A percentile compares a stretch with the other conserved stretches of the same genome.
Conservation (phyloP, 1,140 invertebrate genomes). For the Lucilia cuprina region DNA sequence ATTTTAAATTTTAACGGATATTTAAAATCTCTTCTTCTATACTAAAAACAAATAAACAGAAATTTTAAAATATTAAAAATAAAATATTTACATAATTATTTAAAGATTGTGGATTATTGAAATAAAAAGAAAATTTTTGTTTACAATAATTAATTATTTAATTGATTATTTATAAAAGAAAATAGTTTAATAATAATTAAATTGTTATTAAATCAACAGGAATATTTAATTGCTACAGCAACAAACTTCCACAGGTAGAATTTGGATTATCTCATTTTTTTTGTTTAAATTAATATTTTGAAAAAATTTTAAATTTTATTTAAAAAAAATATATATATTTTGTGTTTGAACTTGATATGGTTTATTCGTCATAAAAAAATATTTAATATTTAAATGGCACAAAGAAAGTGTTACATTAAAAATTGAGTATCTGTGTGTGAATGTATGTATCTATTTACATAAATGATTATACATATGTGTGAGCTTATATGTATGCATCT, state of each 20-base stretch:
- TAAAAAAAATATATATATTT: neutral
- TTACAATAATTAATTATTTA: neutral
- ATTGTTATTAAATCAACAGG: neutral
- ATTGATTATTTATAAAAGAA: neutral
- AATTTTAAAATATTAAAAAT: neutral
- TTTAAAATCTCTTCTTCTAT: neutral
- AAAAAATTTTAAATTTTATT: neutral
- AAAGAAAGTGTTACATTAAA: slow-evolving; percentile 23
- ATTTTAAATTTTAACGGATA: neutral
- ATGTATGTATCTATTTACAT: neutral
- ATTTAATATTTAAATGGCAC: neutral
- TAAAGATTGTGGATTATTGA: neutral
- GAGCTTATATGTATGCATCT: too few relatives aligned
- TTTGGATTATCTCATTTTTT: neutral
- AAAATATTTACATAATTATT: neutral
- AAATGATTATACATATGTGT: too few relatives aligned
- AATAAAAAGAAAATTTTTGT: neutral
- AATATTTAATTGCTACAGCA: neutral
- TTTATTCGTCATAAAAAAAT: neutral
- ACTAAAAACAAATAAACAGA: neutral
- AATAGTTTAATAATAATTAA: neutral
- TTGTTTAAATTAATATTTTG: too few relatives aligned
- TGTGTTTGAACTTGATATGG: neutral
- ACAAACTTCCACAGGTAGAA: slow-evolving; percentile 7
- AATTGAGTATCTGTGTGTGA: neutral